Conservation (phyloP, 2,888 invertebrate species). For the Sarcophaga carnaria region DNA sequence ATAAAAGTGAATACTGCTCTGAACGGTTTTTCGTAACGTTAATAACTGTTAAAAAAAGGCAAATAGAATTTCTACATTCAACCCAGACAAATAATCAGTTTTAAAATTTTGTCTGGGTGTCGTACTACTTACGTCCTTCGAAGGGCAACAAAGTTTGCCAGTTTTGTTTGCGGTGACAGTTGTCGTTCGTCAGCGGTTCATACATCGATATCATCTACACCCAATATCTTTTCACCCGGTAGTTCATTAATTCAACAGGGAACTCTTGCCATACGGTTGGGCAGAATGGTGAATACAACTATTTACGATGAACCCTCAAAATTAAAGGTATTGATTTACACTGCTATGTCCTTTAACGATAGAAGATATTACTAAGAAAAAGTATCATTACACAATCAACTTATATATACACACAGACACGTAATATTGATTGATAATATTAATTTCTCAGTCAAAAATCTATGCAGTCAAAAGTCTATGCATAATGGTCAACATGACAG, state of each 20-base stretch:
- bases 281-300: conserved; percentile 79
- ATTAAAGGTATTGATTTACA: conserved; percentile 76
- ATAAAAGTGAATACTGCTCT: too few species aligned
- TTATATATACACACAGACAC: too few species aligned
- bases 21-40: not conserved
- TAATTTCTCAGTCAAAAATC: too few species aligned
- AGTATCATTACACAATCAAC: conserved; percentile 35
- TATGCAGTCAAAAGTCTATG: too few species aligned
- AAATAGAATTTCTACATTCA: not conserved
- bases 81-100: not conserved
- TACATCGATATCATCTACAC: not conserved
- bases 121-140: conserved; percentile 47
- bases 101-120: conserved; percentile 40
- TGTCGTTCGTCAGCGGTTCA: conserved; percentile 9
- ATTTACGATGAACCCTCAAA: conserved; percentile 78
- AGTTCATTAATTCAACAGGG: conserved; percentile 46
- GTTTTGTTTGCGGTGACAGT: conserved; percentile 6
- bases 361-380: conserved; percentile 11
- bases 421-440: too few species aligned
- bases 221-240: conserved; percentile 20
- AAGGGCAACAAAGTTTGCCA: conserved; percentile 37
- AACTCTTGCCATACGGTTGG: conserved; percentile 22
- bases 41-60: conserved; percentile 10
- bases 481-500: not conserved
- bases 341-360: not conserved